Evolutionary conservation across 2,113 vertebrate species (phyloP).

Genomic region (Grallaria varia): DNA sequence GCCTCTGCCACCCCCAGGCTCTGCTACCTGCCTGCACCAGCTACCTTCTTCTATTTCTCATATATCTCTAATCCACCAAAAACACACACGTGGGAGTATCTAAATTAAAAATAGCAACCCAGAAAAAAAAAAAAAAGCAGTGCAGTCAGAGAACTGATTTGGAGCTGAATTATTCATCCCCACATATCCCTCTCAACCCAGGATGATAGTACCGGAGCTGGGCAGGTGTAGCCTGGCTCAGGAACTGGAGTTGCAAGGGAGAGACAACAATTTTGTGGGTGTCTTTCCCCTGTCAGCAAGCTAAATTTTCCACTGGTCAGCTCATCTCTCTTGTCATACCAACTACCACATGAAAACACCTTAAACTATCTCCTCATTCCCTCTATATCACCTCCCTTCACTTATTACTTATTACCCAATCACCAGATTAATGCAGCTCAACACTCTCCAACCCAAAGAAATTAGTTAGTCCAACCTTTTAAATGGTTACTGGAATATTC

Average conservation of each 20-base stretch:
- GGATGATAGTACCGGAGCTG: background rate
- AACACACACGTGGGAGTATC: constrained; percentile 40
- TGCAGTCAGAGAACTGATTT: background rate
- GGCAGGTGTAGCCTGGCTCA: background rate
- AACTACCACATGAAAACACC: background rate
- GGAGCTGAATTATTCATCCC: constrained; percentile 50
- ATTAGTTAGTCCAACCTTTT: background rate
- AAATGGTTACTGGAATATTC: background rate
- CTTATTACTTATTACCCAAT: background rate
- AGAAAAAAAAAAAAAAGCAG: background rate
- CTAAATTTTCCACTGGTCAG: background rate
- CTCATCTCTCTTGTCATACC: background rate
- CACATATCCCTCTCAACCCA: background rate
- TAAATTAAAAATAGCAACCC: constrained; percentile 49
- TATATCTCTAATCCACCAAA: constrained; percentile 17
- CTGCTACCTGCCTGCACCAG: constrained; percentile 29
- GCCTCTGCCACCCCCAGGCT: background rate
- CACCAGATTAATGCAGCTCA: background rate
- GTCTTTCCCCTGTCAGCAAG: background rate
- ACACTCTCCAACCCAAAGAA: background rate
- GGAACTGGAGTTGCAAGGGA: background rate
- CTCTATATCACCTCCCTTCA: rapidly evolving
- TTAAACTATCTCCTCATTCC: background rate
- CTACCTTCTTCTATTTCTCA: constrained; percentile 19
- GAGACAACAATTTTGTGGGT: background rate